Base-by-base conservation (phyloP, 2,888 invertebrate genomes). In the Tenthredo amoena region DNA sequence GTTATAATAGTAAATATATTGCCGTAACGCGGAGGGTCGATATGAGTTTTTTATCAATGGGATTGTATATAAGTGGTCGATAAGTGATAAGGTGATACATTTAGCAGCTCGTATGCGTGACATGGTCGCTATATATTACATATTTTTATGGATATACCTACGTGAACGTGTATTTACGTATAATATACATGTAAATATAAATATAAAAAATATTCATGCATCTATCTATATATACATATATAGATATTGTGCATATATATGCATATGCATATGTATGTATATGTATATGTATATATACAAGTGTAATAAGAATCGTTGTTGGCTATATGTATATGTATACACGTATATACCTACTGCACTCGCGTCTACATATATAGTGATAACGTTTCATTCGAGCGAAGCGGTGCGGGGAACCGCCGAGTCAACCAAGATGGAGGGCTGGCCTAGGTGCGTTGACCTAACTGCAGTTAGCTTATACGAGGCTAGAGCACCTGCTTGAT, bases 381-480 rank as follows among this genome's bases (percentile, higher is more conserved):
- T 77, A 77, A 77, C 77, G 55, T 77, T 77, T 77, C 77, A 47
- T 77, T 77, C 50, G 77, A 77, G 77, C 9, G 21, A 74, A 74
- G 68, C 72, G 31, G n/a, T 40, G 72, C n/a, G 72, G 26, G 31
- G 76, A 43, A 15, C 76, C 47, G 55, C n/a, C 12, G 26, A 58
- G 62, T 40, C 81, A 26, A 62, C 81, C 81, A 81, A 81, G 81
- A 81, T 81, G 81, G 81, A 81, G 81, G 81, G 81, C 62, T 40
- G 62, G 40, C 62, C 62, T 62, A 62, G 81, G 81, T 81, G 62
- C 81, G 58, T 81, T 81, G 81, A 81, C 81, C 81, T 62, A 81
- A 81, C 81, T 81, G 81, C 81, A 81, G 81, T 81, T 81, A 81
- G 62, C 62, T 62, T 77, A 26, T 43, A 58, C 55, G 40, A 62